Evolutionary conservation across 2,797 vertebrate genomes (phyloP).

Genomic region (Protosalanx chinensis): DNA sequence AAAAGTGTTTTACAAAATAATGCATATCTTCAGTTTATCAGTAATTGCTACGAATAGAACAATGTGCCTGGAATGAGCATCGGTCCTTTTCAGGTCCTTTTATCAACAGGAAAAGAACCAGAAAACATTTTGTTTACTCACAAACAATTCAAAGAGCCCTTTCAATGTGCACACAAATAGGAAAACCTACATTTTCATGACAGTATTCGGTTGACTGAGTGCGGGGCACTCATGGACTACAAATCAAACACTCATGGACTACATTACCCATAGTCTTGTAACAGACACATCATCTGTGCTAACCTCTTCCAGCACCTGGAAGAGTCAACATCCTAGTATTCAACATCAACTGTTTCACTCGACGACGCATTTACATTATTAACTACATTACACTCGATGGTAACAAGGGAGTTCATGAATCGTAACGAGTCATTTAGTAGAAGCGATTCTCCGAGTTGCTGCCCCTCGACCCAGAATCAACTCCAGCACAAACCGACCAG

Average conservation of each 20-base stretch:
- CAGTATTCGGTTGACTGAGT: conserved; percentile 74
- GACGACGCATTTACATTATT: background rate
- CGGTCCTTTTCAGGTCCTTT: conserved; percentile 16
- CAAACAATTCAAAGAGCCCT: conserved; percentile 81
- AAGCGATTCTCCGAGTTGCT: background rate
- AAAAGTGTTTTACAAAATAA: conserved; percentile 78
- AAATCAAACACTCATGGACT: conserved; percentile 63
- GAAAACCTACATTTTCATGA: conserved; percentile 75
- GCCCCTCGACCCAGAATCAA: too few species aligned
- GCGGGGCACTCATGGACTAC: conserved; percentile 59
- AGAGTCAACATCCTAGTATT: conserved; percentile 28
- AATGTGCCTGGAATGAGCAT: conserved; percentile 50
- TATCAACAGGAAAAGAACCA: conserved; percentile 15
- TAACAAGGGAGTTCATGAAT: background rate
- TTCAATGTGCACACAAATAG: conserved; percentile 81
- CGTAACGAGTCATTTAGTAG: conserved; percentile 14
- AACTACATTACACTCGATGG: background rate
- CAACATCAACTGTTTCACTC: conserved; percentile 32
- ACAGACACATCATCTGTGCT: conserved; percentile 40
- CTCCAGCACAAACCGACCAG: background rate
- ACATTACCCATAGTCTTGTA: conserved; percentile 46
- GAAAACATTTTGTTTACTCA: conserved; percentile 59
- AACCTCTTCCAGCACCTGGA: conserved; percentile 46
- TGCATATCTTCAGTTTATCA: conserved; percentile 81
- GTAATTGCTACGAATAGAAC: conserved; percentile 82